Evolutionary conservation across 2,113 vertebrate genomes (phyloP), one percentile per base, ranked within the genome.

Genomic region (Scopus umbretta): DNA sequence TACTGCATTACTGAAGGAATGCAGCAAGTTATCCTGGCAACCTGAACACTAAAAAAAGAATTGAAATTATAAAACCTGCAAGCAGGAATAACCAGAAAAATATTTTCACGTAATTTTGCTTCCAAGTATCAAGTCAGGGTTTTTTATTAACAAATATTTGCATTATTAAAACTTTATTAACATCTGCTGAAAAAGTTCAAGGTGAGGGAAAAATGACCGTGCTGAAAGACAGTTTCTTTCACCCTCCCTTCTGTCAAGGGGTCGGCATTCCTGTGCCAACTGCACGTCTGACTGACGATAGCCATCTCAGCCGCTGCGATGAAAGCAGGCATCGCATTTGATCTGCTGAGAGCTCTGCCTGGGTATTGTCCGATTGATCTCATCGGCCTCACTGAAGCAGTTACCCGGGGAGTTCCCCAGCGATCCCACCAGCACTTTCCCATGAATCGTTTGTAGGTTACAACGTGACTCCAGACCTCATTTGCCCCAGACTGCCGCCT

Each of bases 231-330:
- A 26, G 38, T 21, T 94, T 93, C 95, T 95, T 65, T 96, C 93
- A 91, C 19, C 15, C 59, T 86, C 47, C n/a, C 47, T 79, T 78
- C 80, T 47, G 83, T 79, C 26, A 45, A 72, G 52, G 66, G 18
- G 63, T 94, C 10, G 30, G 40, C 91, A 95, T 94, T 94, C 94
- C 96, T 74, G 71, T 53, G 94, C 91, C 95, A 95, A 74, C 53
- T 38, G 76, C 34, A 36, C 2, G 50, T 58, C 86, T 79, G 91
- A 76, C 78, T 86, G 52, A 36, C 62, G 94, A 56, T 21, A 61
- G 92, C 58, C 79, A 97, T 92, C 95, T 94, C 5, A 27, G 86
- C 84, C 83, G 75, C 90, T 43, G 43, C 13, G 80, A 94, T 98
- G 98, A 97, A 97, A 97, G 93, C 91, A 26, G 53, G 86, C 91